phyloP scores from a whole-genome alignment of 1,140 invertebrate species.

The Drosophila persimilis region DNA sequence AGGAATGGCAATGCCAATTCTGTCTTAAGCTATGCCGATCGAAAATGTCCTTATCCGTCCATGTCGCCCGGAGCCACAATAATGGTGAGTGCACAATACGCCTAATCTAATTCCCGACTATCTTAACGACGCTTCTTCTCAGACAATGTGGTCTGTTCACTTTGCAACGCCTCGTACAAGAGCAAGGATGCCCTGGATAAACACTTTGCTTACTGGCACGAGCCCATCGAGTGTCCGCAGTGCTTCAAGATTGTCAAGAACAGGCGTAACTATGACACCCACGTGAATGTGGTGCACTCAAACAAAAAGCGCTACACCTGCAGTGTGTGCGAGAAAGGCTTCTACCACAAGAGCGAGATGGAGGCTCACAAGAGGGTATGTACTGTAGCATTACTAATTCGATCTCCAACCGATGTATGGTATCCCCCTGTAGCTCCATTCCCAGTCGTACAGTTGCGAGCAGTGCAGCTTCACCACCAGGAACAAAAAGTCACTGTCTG shows the following conservation, averaged over 20 bases:
- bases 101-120: not conserved
- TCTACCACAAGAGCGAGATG: slow-evolving; percentile 75
- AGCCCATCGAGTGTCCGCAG: slow-evolving; percentile 54
- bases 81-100: slow-evolving; percentile 50
- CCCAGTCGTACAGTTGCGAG: slow-evolving; percentile 51
- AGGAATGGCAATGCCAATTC: slow-evolving; percentile 72
- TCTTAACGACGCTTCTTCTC: not conserved
- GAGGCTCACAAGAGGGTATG: slow-evolving; percentile 63
- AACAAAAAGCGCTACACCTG: slow-evolving; percentile 72
- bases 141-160: slow-evolving; percentile 66
- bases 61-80: slow-evolving; percentile 77
- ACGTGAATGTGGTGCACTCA: slow-evolving; percentile 69
- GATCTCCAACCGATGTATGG: not conserved
- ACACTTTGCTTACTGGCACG: slow-evolving; percentile 67
- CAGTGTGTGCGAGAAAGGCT: slow-evolving; percentile 70
- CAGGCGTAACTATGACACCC: slow-evolving; percentile 62
- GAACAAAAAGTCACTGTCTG: slow-evolving; percentile 67
- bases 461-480: slow-evolving; percentile 67
- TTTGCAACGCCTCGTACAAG: slow-evolving; percentile 65
- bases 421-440: slow-evolving; percentile 41
- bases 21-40: slow-evolving; percentile 66
- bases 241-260: slow-evolving; percentile 74
- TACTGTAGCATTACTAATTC: too few species aligned
- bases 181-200: slow-evolving; percentile 54
- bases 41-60: slow-evolving; percentile 79